These are phyloP conservation scores for Aulostomus chinensis DNA, from an alignment of 2,797 vertebrate species.

Conservation along the genomic window DNA sequence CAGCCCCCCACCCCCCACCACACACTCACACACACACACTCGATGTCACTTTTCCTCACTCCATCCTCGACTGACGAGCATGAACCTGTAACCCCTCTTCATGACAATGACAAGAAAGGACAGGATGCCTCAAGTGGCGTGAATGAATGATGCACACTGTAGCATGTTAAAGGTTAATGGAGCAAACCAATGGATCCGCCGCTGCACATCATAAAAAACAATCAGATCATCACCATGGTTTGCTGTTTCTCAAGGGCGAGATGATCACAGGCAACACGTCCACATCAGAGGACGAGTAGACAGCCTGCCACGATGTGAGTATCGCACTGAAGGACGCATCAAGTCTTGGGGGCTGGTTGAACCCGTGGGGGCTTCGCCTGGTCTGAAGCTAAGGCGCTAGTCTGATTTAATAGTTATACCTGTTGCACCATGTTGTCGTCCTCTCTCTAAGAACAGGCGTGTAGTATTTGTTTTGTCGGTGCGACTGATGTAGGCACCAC, in stretches of 20 bases:
- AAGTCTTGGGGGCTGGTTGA: no score
- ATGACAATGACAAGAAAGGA: slow-evolving; percentile 21
- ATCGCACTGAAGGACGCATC: no score
- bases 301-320: neutral
- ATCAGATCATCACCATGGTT: slow-evolving; percentile 12
- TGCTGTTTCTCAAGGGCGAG: slow-evolving; percentile 20
- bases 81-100: neutral
- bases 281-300: neutral
- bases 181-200: slow-evolving; percentile 7
- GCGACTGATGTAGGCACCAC: no score
- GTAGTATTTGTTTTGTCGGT: no score
- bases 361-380: no score
- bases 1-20: no score
- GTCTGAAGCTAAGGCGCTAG: no score
- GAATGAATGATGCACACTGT: slow-evolving; percentile 28
- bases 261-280: slow-evolving; percentile 8
- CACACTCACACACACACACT: no score
- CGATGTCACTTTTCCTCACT: no score
- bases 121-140: neutral
- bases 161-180: slow-evolving; percentile 44
- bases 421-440: no score
- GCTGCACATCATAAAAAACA: slow-evolving; percentile 32
- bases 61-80: neutral
- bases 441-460: no score
- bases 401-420: no score